A percentile compares a stretch with the other conserved stretches of the same genome.
These are phyloP conservation scores for Anthoscopus minutus DNA, from an alignment of 2,113 vertebrate genomes.

Conservation along the genomic window DNA sequence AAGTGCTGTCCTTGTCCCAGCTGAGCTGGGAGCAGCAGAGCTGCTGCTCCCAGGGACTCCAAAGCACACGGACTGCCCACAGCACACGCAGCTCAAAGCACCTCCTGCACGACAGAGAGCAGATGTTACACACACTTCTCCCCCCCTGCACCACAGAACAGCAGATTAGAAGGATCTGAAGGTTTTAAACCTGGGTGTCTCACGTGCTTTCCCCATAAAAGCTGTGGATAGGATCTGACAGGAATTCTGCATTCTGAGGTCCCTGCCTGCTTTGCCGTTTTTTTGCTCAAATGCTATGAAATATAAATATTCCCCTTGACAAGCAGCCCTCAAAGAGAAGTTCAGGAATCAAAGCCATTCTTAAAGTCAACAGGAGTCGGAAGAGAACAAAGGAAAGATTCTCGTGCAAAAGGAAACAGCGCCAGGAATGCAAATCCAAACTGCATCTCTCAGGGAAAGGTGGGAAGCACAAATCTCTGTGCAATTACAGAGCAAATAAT, in stretches of 20 bases:
- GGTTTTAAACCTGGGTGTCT: neutral
- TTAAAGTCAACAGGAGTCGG: neutral
- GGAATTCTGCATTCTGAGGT: neutral
- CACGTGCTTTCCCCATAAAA: neutral
- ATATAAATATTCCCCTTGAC: neutral
- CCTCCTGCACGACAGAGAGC: neutral
- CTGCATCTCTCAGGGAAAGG: neutral
- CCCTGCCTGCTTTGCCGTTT: neutral
- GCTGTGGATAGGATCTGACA: neutral
- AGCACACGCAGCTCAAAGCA: neutral
- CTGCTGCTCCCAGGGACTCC: neutral
- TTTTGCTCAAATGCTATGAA: neutral
- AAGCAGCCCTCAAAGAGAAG: neutral
- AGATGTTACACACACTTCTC: neutral
- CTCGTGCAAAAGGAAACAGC: neutral
- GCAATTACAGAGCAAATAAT: neutral
- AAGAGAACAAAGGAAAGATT: neutral
- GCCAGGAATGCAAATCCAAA: neutral
- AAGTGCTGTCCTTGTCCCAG: fast-evolving
- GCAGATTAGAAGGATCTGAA: neutral
- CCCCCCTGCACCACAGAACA: fast-evolving
- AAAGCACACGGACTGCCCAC: neutral
- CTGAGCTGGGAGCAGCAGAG: neutral
- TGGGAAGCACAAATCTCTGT: neutral
- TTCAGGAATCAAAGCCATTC: neutral